Conservation (phyloP, 1,140 invertebrate species). For the Whitmania pigra region DNA sequence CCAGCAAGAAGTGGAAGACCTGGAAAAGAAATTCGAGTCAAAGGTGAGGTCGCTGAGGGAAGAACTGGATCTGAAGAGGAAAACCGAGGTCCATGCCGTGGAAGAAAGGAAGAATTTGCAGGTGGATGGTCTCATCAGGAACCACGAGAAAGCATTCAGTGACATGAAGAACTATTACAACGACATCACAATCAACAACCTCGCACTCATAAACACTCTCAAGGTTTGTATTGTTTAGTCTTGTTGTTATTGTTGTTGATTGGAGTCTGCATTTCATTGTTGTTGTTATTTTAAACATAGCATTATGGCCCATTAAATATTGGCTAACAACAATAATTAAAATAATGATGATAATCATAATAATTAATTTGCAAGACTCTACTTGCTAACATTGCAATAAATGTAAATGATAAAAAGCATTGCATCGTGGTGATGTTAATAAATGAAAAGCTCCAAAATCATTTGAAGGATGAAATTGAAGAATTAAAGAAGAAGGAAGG, state of each 20-base stretch:
- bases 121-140: conserved; percentile 61
- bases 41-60: conserved; percentile 59
- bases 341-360: too few relatives aligned
- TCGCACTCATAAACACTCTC: conserved; percentile 64
- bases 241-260: neutral
- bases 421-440: neutral
- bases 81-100: conserved; percentile 58
- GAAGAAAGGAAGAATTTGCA: conserved; percentile 80
- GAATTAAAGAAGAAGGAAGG: conserved; percentile 66
- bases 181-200: conserved; percentile 78
- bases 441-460: neutral
- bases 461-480: conserved; percentile 64
- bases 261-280: neutral
- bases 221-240: conserved; percentile 46
- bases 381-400: too few relatives aligned
- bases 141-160: conserved; percentile 68
- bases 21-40: conserved; percentile 67
- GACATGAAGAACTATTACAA: conserved; percentile 88
- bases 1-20: conserved; percentile 59
- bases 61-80: conserved; percentile 60
- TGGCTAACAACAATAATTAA: too few relatives aligned
- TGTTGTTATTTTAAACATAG: neutral
- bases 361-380: conserved; percentile 2
- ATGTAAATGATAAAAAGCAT: neutral
- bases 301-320: too few relatives aligned